Evolutionary conservation across 2,113 vertebrate species (phyloP).

Genomic region (Vombatus ursinus): DNA sequence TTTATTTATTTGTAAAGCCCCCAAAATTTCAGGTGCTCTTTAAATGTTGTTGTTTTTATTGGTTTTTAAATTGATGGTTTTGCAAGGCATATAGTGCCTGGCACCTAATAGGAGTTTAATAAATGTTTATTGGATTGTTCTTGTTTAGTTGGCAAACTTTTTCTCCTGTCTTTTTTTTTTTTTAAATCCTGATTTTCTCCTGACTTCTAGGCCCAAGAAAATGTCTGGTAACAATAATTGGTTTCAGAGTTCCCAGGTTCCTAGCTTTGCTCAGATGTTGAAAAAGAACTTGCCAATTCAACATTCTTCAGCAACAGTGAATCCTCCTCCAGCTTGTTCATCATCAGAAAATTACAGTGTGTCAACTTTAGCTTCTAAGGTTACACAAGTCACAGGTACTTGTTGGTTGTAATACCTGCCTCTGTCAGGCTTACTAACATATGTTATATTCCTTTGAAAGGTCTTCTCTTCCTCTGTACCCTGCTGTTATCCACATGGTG

Average conservation of each 20-base stretch:
- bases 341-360: neutral
- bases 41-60: no score
- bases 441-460: neutral
- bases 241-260: conserved; percentile 55
- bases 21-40: no score
- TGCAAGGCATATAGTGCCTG: neutral
- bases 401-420: neutral
- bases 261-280: conserved; percentile 62
- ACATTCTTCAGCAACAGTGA: accelerated
- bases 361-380: conserved; percentile 49
- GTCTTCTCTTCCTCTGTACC: neutral
- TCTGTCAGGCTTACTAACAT: no score
- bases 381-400: conserved; percentile 68
- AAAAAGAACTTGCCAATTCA: conserved; percentile 59
- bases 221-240: conserved; percentile 63
- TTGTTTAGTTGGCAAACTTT: neutral
- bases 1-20: neutral
- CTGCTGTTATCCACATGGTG: no score
- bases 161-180: neutral
- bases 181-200: neutral
- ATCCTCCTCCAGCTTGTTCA: neutral
- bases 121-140: no score
- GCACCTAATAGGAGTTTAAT: no score
- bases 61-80: neutral
- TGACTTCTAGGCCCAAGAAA: conserved; percentile 32